Evolutionary conservation across 1,140 invertebrate species (phyloP).

Genomic region (Subanguina moxae): DNA sequence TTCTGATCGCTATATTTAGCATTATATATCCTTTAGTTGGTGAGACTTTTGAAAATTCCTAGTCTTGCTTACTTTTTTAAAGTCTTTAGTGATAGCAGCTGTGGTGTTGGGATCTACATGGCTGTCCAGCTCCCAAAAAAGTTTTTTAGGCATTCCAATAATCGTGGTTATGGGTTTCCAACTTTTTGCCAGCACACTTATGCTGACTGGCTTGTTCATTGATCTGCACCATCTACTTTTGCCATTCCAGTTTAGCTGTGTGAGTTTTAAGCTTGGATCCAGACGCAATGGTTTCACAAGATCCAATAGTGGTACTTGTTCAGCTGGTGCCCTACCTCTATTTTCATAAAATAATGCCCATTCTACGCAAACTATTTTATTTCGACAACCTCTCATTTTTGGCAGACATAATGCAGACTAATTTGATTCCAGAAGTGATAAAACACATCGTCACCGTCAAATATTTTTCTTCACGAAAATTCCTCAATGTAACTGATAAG

Average conservation of each 20-base stretch:
- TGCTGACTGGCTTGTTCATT: slow-evolving; percentile 24
- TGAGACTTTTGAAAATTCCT: background rate
- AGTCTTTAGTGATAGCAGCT: slow-evolving; percentile 19
- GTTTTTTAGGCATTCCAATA: slow-evolving; percentile 18
- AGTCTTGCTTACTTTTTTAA: background rate
- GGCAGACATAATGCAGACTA: too few species aligned
- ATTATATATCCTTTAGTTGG: slow-evolving; percentile 23
- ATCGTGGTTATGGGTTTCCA: slow-evolving; percentile 18
- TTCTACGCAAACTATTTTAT: too few species aligned
- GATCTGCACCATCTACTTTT: slow-evolving; percentile 26
- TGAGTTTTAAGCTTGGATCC: too few species aligned
- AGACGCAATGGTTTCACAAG: too few species aligned
- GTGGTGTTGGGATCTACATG: slow-evolving; percentile 8
- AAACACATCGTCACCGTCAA: too few species aligned
- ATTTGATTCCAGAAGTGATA: too few species aligned
- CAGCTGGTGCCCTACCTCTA: too few species aligned
- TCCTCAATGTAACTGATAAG: too few species aligned
- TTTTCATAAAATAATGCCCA: too few species aligned
- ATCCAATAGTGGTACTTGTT: too few species aligned
- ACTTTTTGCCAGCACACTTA: slow-evolving; percentile 25
- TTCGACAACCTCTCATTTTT: too few species aligned
- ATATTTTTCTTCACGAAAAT: too few species aligned
- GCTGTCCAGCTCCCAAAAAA: slow-evolving; percentile 10
- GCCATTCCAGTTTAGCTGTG: slow-evolving; percentile 32
- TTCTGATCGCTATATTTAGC: slow-evolving; percentile 25